Evolutionary conservation across 2,888 invertebrate species (phyloP).

Genomic region (Drosophila sordidapex): DNA sequence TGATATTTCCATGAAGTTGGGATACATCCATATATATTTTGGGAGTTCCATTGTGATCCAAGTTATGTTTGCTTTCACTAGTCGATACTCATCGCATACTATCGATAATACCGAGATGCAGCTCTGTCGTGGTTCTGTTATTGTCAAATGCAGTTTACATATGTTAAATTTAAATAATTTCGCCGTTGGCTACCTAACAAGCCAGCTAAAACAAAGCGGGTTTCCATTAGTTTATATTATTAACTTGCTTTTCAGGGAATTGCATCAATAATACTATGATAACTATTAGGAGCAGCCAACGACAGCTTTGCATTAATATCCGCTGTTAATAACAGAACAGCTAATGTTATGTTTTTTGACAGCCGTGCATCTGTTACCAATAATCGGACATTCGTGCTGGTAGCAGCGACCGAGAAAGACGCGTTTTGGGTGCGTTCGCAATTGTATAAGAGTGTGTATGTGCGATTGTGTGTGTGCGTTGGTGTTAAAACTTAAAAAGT

Average conservation of each 20-base stretch:
- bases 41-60: neutral
- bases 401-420: slow-evolving; percentile 65
- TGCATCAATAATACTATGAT: neutral
- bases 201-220: neutral
- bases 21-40: neutral
- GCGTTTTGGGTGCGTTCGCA: slow-evolving; percentile 61
- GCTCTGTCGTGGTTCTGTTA: neutral
- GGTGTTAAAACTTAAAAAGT: slow-evolving; percentile 54
- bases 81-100: neutral
- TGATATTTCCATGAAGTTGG: neutral
- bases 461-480: slow-evolving; percentile 32
- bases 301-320: neutral
- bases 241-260: neutral
- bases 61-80: neutral
- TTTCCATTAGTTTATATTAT: neutral
- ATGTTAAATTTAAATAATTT: slow-evolving; percentile 42
- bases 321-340: slow-evolving; percentile 46
- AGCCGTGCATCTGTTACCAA: slow-evolving; percentile 20
- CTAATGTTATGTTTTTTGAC: slow-evolving; percentile 25
- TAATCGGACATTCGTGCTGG: slow-evolving; percentile 58
- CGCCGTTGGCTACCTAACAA: neutral
- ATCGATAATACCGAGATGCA: slow-evolving; percentile 19
- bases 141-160: neutral
- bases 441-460: slow-evolving; percentile 27
- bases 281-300: neutral